phyloP scores from a whole-genome alignment of 92 coral and sea anemone species.

The Phymanthus crucifer region DNA sequence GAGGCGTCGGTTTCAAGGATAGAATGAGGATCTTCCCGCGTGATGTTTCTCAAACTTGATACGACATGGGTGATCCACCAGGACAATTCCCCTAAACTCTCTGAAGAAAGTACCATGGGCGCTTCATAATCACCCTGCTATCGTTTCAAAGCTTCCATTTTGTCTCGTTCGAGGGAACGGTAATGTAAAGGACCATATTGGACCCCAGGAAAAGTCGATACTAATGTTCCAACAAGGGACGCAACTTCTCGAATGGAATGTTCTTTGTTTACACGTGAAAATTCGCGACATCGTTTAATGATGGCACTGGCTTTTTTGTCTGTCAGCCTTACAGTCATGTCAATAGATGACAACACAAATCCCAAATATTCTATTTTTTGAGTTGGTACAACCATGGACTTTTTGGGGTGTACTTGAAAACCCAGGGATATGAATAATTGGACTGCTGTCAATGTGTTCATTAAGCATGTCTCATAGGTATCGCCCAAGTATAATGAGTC shows the following conservation, averaged over 20 bases:
- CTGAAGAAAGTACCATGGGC: constrained; percentile 29
- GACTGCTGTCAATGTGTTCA: constrained; percentile 40
- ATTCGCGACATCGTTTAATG: constrained; percentile 32
- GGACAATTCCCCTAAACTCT: constrained; percentile 27
- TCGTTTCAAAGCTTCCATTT: constrained; percentile 24
- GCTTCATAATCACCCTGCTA: constrained; percentile 46
- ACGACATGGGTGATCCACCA: constrained; percentile 47
- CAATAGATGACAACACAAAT: constrained; percentile 38
- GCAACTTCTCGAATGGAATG: constrained; percentile 56
- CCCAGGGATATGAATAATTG: constrained; percentile 48
- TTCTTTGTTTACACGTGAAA: constrained; percentile 17
- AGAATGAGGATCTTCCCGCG: neutral
- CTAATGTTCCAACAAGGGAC: constrained; percentile 43
- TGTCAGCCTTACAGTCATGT: constrained; percentile 49
- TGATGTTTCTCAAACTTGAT: constrained; percentile 13
- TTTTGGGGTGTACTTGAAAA: constrained; percentile 49
- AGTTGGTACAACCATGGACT: constrained; percentile 48
- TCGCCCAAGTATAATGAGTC: constrained; percentile 42
- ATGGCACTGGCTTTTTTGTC: constrained; percentile 30
- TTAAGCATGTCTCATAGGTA: constrained; percentile 33
- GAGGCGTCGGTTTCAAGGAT: constrained; percentile 44
- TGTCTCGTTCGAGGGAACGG: constrained; percentile 45
- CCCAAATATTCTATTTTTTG: constrained; percentile 46
- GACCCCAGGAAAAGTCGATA: constrained; percentile 57
- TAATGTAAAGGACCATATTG: constrained; percentile 49